phyloP scores from a whole-genome alignment of 1,140 invertebrate genomes.

The Drosophila sechellia region DNA sequence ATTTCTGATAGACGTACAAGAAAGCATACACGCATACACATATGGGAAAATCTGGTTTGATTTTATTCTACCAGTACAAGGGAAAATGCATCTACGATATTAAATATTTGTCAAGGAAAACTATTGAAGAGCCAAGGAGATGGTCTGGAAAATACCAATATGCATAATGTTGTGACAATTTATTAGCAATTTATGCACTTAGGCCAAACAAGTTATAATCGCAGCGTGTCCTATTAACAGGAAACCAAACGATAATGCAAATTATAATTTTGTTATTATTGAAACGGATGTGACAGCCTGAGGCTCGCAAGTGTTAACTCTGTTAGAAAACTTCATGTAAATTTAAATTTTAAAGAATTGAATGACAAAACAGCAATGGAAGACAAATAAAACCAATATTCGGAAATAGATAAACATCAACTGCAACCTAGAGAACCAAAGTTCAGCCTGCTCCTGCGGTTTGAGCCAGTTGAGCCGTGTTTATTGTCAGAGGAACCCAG shows the following conservation, averaged over 20 bases:
- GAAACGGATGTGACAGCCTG: neutral
- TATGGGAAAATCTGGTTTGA: conserved; percentile 21
- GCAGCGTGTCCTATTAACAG: neutral
- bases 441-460: conserved; percentile 6
- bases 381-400: no score
- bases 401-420: no score
- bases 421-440: neutral
- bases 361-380: no score
- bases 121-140: neutral
- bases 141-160: conserved; percentile 30
- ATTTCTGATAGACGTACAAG: conserved; percentile 44
- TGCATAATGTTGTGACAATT: conserved; percentile 26
- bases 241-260: neutral
- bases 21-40: neutral
- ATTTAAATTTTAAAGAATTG: no score
- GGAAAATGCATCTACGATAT: conserved; percentile 41
- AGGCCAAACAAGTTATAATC: neutral
- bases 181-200: conserved; percentile 28
- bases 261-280: neutral
- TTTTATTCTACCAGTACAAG: conserved; percentile 12
- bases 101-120: conserved; percentile 45
- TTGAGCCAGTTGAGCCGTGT: neutral
- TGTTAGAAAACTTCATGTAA: no score
- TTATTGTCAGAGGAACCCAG: conserved; percentile 20
- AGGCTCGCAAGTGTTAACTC: no score